Evolutionary conservation across 2,888 invertebrate species (phyloP), one percentile per base, ranked within the genome.

Genomic region (Automeris io): DNA sequence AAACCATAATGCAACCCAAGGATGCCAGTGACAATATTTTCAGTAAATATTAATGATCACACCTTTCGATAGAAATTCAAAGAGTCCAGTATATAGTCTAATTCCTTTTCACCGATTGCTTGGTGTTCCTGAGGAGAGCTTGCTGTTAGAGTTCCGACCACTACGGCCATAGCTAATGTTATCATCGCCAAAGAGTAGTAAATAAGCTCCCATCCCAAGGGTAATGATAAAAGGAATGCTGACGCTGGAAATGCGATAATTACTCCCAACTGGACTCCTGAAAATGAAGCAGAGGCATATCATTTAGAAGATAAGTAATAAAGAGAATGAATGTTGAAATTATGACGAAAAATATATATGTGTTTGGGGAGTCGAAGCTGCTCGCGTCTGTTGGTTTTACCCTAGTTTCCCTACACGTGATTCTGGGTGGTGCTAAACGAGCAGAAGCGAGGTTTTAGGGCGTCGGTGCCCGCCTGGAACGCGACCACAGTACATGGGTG

Each of bases 191-290:
- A 49, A 0, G 70, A 49, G 45, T 82, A 85, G 54, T 68, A 81
- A 3, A 82, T 55, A 24, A 85, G 55, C 52, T 81, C 79, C 85
- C 85, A 85, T 0, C 81, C 77, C 0, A 83, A 55, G 0, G 57
- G 52, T 0, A 68, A 46, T 18, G 63, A 51, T 1, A 70, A 57
- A 0, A 85, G 38, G 0, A 63, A 21, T 0, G 75, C 74, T 0
- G 71, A 61, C 25, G 75, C 32, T 0, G 81, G 80, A 0, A 80
- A 31, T 0, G 68, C 63, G 35, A 74, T 43, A n/a, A 77, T 56
- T 1, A 70, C 66, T 1, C 85, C 85, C 0, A 82, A 25, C 18
- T 69, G 60, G 0, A 70, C 45, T 24, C 77, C 80, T 80, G 52
- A n/a, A 31, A 18, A 18, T n/a, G n/a, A n/a, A n/a, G n/a, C n/a